A percentile compares a stretch with the other conserved stretches of the same genome.
These are phyloP conservation scores for Crematogaster levior DNA, from an alignment of 2,888 invertebrate genomes.

Conservation along the genomic window DNA sequence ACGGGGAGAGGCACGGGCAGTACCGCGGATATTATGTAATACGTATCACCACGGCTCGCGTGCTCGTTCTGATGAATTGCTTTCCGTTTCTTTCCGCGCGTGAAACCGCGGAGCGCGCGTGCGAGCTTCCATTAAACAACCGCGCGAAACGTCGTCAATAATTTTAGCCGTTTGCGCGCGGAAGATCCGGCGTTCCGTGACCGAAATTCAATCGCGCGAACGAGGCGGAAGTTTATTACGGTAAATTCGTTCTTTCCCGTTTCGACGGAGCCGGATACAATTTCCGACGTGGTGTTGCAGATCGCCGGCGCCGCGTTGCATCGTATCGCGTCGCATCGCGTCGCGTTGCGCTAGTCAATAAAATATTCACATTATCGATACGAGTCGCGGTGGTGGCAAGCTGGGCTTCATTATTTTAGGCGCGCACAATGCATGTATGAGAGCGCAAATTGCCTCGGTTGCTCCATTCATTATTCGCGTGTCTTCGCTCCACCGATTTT, in stretches of 20 bases:
- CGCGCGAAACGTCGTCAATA: constrained; percentile 48
- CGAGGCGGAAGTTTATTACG: constrained; percentile 57
- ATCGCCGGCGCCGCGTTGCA: constrained; percentile 13
- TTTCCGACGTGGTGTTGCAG: constrained; percentile 56
- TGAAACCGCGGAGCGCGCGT: constrained; percentile 19
- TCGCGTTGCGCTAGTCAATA: constrained; percentile 70
- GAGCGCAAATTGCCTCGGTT: constrained; percentile 20
- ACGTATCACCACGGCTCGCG: constrained; percentile 24
- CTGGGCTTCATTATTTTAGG: constrained; percentile 78
- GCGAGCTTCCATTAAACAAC: constrained; percentile 46
- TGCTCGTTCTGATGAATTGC: constrained; percentile 30
- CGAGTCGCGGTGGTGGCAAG: constrained; percentile 68
- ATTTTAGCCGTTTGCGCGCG: constrained; percentile 31
- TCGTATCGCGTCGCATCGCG: neutral
- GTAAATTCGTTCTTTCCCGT: constrained; percentile 63
- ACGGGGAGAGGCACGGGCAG: neutral
- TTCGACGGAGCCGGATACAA: constrained; percentile 50
- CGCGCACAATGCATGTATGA: constrained; percentile 42
- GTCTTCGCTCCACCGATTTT: constrained; percentile 51
- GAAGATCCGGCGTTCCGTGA: constrained; percentile 42
- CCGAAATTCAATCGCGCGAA: constrained; percentile 44
- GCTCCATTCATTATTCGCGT: constrained; percentile 21
- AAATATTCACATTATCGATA: constrained; percentile 79
- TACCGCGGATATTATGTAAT: constrained; percentile 21
- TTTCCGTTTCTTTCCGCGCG: constrained; percentile 37